A percentile compares a stretch with the other conserved stretches of the same genome.
Evolutionary conservation across 2,797 vertebrate genomes (phyloP).

Genomic region (Anabas testudineus): DNA sequence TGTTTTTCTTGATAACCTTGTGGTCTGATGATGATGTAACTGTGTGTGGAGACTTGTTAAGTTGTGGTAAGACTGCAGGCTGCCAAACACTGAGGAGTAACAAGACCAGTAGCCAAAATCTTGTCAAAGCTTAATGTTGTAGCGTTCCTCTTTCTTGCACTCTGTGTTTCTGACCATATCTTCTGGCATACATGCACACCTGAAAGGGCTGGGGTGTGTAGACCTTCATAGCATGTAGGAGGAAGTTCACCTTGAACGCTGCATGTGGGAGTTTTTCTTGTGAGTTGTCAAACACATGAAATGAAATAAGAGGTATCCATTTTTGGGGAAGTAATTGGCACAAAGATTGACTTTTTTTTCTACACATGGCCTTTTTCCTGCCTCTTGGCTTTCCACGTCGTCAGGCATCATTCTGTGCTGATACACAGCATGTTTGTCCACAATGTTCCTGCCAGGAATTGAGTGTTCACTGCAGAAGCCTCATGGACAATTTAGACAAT

Average conservation of each 20-base stretch:
- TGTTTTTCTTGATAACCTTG: constrained; percentile 13
- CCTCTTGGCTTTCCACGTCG: constrained; percentile 35
- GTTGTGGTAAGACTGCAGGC: constrained; percentile 10
- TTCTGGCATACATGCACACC: background rate
- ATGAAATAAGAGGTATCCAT: background rate
- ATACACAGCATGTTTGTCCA: constrained; percentile 12
- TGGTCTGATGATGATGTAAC: constrained; percentile 16
- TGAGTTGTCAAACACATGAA: background rate
- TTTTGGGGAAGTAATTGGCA: background rate
- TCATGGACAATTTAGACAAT: background rate
- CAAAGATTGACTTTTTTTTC: background rate
- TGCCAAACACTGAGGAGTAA: background rate
- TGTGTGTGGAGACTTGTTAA: constrained; percentile 30
- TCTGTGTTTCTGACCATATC: background rate
- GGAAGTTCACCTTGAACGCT: background rate
- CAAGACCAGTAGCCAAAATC: constrained; percentile 5
- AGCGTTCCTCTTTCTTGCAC: background rate
- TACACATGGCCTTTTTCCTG: background rate
- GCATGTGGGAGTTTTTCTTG: background rate
- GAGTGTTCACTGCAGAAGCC: background rate
- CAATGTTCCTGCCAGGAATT: background rate
- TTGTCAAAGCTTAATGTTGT: background rate
- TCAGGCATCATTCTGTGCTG: constrained; percentile 29
- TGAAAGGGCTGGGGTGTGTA: background rate
- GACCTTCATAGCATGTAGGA: constrained; percentile 4